Evolutionary conservation across 2,797 vertebrate genomes (phyloP).

Genomic region (Champsocephalus gunnari): DNA sequence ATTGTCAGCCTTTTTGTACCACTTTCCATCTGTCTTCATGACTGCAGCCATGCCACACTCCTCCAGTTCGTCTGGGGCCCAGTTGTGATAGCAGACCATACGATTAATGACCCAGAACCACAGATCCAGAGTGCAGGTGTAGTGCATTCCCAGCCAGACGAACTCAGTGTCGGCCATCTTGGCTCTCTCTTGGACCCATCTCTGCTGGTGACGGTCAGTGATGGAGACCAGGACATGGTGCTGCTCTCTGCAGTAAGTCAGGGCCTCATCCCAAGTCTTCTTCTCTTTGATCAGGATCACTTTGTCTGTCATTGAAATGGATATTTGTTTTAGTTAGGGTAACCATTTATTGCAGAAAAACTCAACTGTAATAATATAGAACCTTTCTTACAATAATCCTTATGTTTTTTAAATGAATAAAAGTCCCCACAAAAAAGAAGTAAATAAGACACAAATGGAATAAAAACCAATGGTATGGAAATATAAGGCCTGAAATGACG

Average conservation of each 20-base stretch:
- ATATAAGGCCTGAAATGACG: too few species aligned
- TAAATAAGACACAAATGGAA: too few species aligned
- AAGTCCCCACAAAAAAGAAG: too few species aligned
- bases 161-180: too few species aligned
- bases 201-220: accelerated
- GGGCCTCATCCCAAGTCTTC: slow-evolving; percentile 4
- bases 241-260: background rate
- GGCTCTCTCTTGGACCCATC: background rate
- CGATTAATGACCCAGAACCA: slow-evolving; percentile 54
- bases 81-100: background rate
- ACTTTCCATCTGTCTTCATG: accelerated
- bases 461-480: too few species aligned
- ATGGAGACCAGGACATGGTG: slow-evolving; percentile 19
- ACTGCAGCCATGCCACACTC: slow-evolving; percentile 26
- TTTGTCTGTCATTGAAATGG: background rate
- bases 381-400: too few species aligned
- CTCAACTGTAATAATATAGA: too few species aligned
- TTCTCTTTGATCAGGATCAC: background rate
- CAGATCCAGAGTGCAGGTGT: slow-evolving; percentile 26
- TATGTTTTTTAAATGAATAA: too few species aligned
- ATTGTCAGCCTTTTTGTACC: background rate
- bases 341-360: too few species aligned
- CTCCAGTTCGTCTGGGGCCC: accelerated
- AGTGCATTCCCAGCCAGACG: too few species aligned
- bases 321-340: too few species aligned